phyloP scores from a whole-genome alignment of 2,888 invertebrate genomes.

The Alitta virens region DNA sequence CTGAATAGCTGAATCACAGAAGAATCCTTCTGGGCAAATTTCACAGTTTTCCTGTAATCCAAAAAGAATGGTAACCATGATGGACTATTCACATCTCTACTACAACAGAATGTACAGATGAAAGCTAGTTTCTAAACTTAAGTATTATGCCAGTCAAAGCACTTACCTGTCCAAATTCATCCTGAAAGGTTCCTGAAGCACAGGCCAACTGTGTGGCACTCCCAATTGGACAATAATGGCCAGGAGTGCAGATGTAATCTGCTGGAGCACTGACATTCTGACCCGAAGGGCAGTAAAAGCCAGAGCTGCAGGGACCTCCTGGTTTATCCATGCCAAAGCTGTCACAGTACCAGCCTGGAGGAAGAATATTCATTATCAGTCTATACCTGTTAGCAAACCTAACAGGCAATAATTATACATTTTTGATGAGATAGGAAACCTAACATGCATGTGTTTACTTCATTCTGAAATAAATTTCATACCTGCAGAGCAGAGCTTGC shows the following conservation, averaged over 20 bases:
- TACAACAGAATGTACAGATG: no score
- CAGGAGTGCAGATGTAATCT: conserved; percentile 44
- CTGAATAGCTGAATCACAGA: conserved; percentile 47
- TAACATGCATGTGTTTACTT: no score
- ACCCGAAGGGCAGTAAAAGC: conserved; percentile 51
- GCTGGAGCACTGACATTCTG: conserved; percentile 42
- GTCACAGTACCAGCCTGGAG: conserved; percentile 47
- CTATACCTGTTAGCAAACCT: no score
- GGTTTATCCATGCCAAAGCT: conserved; percentile 36
- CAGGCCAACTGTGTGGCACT: conserved; percentile 38
- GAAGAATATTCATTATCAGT: no score
- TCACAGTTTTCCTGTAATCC: conserved; percentile 37
- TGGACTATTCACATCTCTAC: no score
- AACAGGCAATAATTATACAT: no score
- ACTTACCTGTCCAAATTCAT: conserved; percentile 47
- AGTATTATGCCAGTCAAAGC: neutral
- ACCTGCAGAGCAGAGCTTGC: conserved; percentile 47
- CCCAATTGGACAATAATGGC: conserved; percentile 46
- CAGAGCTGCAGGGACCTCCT: conserved; percentile 38
- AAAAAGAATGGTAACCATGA: no score
- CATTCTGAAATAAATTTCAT: conserved; percentile 6
- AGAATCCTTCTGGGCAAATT: conserved; percentile 45
- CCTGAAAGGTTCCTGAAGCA: conserved; percentile 47
- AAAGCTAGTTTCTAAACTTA: no score
- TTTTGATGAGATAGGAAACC: no score